Base-by-base conservation (phyloP, 1,140 invertebrate species). In the Oncopodura yosiiana region DNA sequence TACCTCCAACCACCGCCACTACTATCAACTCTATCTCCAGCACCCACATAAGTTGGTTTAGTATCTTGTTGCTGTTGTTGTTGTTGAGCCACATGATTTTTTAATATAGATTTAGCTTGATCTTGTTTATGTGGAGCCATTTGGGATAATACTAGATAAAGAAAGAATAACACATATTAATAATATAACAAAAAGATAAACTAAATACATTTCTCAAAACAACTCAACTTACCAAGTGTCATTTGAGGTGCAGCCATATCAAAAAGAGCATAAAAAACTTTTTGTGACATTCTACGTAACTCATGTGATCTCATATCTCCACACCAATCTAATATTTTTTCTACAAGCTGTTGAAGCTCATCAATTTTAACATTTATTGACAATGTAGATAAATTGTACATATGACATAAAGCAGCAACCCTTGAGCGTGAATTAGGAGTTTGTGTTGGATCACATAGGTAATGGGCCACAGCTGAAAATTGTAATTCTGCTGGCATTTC, bases 241-340 rank as follows among this genome's bases (percentile, higher is more conserved):
- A 64, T 61, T 52, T 64, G 62, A 18, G 62, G 62, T 5, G 62
- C 62, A 26, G 58, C 58, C 62, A 64, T 64, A 36, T 60, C 58
- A 41, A 60, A 64, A 3, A 64, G 42, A 9, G 62, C 45, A 44
- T 58, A 53, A 45, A 64, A 59, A 0, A 64, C 62, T 59, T 64
- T 60, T 19, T 61, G 59, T 3, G 55, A 58, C 41, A 58, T 58
- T 51, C 56, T 19, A 34, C 62, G 52, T 6, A 64, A 50, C 41
- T 64, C 62, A 26, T 61, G 62, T 4, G 58, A 61, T 19, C 62
- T 21, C 29, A 51, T 52, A 46, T 64, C 62, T 14, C 48, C 50
- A 34, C 58, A 58, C 62, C 62, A 64, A 43, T 64, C 62, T 60
- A 41, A 46, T 16, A 64, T 44, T 53, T 64, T 64, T 26, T 64